Conservation (phyloP, 2,888 invertebrate species). For the Drosophila neonasuta region DNA sequence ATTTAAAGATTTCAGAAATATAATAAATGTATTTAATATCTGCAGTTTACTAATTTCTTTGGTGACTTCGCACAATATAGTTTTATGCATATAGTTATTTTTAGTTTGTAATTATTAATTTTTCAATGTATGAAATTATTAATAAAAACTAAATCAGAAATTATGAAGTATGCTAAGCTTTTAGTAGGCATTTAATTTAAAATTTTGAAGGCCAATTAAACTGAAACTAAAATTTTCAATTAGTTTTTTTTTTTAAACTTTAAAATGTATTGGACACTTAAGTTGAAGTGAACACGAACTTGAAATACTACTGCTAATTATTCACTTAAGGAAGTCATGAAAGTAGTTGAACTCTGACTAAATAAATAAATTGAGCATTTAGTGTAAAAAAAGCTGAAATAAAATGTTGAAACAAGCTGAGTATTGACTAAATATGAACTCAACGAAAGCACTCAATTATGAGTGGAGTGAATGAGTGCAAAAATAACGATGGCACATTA, state of each 20-base stretch:
- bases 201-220: too few species aligned
- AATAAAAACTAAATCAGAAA: too few species aligned
- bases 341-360: not conserved
- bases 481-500: not conserved
- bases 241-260: not conserved
- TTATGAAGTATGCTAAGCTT: too few species aligned
- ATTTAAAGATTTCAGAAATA: too few species aligned
- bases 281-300: not conserved
- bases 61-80: too few species aligned
- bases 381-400: not conserved
- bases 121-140: too few species aligned
- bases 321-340: not conserved
- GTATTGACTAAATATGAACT: not conserved
- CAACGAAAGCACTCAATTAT: constrained; percentile 1
- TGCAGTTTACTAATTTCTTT: too few species aligned
- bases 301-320: not conserved
- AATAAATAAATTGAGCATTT: not conserved
- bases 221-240: not conserved
- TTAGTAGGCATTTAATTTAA: too few species aligned
- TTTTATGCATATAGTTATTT: too few species aligned
- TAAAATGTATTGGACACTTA: not conserved
- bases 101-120: too few species aligned
- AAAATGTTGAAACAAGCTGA: not conserved
- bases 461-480: not conserved
- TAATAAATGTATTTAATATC: too few species aligned